Conservation (phyloP, 2,888 invertebrate species). For the Eucera pruinosa region DNA sequence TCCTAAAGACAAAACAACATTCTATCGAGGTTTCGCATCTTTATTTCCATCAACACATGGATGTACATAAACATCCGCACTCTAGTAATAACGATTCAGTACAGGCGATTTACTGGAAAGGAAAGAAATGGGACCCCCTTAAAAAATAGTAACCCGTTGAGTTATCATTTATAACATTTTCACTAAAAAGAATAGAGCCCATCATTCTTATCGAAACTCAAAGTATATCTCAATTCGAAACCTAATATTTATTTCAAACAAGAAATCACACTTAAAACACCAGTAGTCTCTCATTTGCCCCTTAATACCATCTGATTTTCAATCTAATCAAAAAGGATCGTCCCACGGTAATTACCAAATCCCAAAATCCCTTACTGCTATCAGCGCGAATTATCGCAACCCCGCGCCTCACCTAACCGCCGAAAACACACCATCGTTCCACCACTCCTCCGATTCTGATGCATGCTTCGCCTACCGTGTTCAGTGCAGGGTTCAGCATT, state of each 20-base stretch:
- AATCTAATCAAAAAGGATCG: constrained; percentile 27
- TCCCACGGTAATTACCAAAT: constrained; percentile 47
- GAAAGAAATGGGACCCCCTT: too few species aligned
- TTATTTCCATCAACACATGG: too few species aligned
- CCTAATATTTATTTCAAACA: neutral
- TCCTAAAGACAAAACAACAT: too few species aligned
- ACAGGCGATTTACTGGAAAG: too few species aligned
- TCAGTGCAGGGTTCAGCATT: constrained; percentile 30
- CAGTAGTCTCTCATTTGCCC: neutral
- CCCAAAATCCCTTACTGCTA: constrained; percentile 24
- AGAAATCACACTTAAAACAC: constrained; percentile 2
- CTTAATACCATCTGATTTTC: neutral
- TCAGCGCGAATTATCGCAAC: constrained; percentile 17
- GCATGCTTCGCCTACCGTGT: constrained; percentile 21
- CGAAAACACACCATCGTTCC: neutral
- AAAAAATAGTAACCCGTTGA: too few species aligned
- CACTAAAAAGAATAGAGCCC: too few species aligned
- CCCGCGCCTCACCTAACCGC: neutral
- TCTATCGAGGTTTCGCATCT: too few species aligned
- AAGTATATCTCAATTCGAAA: too few species aligned
- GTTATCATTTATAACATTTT: too few species aligned
- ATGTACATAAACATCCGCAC: too few species aligned
- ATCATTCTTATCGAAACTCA: too few species aligned
- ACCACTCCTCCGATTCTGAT: neutral
- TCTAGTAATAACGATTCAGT: too few species aligned